Percentiles rank a stretch among this genome's conserved stretches.
phyloP scores from a whole-genome alignment of 1,140 invertebrate species.

The Zaprionus camerounensis region DNA sequence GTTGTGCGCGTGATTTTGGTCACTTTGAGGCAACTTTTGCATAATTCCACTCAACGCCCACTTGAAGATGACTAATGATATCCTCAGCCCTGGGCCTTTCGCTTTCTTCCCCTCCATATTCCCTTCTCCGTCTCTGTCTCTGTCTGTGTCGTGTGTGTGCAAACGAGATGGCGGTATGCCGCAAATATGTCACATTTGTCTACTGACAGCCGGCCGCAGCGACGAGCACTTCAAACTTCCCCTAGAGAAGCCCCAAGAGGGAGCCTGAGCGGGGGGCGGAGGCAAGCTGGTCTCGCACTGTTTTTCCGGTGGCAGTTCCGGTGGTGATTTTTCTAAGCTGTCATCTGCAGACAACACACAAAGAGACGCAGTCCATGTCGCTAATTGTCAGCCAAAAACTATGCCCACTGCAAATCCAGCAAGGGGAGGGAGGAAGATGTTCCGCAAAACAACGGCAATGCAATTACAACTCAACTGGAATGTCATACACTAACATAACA shows the following conservation, averaged over 20 bases:
- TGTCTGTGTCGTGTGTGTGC: not conserved
- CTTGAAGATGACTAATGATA: conserved; percentile 82
- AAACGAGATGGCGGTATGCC: conserved; percentile 36
- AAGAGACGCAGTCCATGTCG: conserved; percentile 56
- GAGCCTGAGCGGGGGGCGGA: not conserved
- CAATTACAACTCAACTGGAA: not conserved
- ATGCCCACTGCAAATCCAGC: conserved; percentile 24
- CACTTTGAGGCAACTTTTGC: conserved; percentile 58
- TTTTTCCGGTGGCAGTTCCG: conserved; percentile 17
- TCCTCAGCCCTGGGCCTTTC: not conserved
- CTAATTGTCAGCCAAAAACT: conserved; percentile 69
- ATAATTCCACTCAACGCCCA: conserved; percentile 80
- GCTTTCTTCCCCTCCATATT: too few species aligned
- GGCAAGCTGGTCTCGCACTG: not conserved
- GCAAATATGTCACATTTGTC: conserved; percentile 78
- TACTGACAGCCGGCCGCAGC: conserved; percentile 46
- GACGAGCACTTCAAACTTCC: conserved; percentile 60
- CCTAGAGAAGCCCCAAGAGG: not conserved
- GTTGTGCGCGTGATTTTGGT: conserved; percentile 56
- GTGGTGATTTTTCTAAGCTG: conserved; percentile 80
- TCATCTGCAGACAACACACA: conserved; percentile 64
- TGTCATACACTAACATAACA: too few species aligned
- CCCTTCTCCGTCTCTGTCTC: not conserved
- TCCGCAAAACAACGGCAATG: conserved; percentile 2
- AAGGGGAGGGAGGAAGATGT: not conserved